Base-by-base conservation (phyloP, 2,888 invertebrate genomes). In the Thelaira solivaga region DNA sequence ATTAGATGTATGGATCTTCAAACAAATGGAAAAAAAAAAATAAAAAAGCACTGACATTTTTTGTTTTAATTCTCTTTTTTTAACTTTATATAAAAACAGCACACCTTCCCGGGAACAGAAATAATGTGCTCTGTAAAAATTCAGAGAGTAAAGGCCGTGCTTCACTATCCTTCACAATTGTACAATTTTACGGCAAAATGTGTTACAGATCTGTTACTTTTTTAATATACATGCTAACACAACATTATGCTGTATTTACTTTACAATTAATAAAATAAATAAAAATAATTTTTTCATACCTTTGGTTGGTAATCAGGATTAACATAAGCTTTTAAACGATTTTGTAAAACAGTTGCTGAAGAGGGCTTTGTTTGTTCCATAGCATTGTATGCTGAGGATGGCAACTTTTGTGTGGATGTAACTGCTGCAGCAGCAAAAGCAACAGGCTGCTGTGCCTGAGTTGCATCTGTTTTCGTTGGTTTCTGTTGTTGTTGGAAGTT, bases 331-430 rank as follows among this genome's bases (percentile, higher is more conserved):
- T 72, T 76, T 6, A 75, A 62, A 3, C 72, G 47, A 67, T 57
- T 72, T 68, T 75, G 79, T 31, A 76, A 41, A 36, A 26, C 36
- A 49, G 26, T 24, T 45, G 59, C n/a, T 6, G 18, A 39, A 36
- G 47, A 43, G 1, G 39, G 5, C 74, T 73, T 59, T 5, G 16
- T 47, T 68, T 39, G 22, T 18, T 73, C 59, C 8, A 43, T 41
- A 39, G 59, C 34, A 34, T 75, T 69, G 13, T 57, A 53, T 4
- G 53, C 22, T 10, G 49, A 1, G 22, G 49, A 18, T 71, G 73
- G n/a, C 53, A 68, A 26, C 59, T 74, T 61, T 62, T 73, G 49
- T 69, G 68, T 64, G 67, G 75, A 13, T 67, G 57, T 10, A 41
- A 45, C n/a, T 53, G 64, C 6, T 39, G 57, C 13, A 16, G 11